phyloP scores from a whole-genome alignment of 2,113 vertebrate genomes.

The Corvus moneduloides region DNA sequence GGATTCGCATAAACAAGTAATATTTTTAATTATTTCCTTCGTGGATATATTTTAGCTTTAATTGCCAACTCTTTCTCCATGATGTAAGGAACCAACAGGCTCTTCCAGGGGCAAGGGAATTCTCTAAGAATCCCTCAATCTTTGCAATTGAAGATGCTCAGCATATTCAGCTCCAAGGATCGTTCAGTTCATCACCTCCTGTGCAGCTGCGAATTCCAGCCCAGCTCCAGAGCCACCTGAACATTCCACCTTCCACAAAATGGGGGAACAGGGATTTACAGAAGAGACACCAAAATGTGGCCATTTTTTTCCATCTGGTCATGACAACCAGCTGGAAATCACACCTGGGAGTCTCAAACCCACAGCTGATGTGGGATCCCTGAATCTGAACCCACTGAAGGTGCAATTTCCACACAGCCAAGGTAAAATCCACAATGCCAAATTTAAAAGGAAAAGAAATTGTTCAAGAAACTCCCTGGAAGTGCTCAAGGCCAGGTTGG shows the following conservation, averaged over 20 bases:
- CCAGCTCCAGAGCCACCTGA: not conserved
- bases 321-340: not conserved
- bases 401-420: not conserved
- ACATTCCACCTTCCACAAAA: fast-evolving
- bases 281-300: not conserved
- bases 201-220: not conserved
- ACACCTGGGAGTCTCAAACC: not conserved
- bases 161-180: not conserved
- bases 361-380: not conserved
- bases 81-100: not conserved
- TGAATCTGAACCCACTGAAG: not conserved
- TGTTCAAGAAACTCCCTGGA: not conserved
- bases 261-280: not conserved
- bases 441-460: not conserved
- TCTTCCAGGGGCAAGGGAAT: not conserved
- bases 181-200: not conserved
- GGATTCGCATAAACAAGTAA: not conserved
- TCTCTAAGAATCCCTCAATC: not conserved
- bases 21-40: slow-evolving; percentile 22
- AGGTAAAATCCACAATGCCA: not conserved
- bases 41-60: not conserved
- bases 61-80: not conserved
- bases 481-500: not conserved
- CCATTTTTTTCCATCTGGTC: not conserved
- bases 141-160: not conserved